Evolutionary conservation across 2,113 vertebrate genomes (phyloP).

Genomic region (Tachycineta bicolor): DNA sequence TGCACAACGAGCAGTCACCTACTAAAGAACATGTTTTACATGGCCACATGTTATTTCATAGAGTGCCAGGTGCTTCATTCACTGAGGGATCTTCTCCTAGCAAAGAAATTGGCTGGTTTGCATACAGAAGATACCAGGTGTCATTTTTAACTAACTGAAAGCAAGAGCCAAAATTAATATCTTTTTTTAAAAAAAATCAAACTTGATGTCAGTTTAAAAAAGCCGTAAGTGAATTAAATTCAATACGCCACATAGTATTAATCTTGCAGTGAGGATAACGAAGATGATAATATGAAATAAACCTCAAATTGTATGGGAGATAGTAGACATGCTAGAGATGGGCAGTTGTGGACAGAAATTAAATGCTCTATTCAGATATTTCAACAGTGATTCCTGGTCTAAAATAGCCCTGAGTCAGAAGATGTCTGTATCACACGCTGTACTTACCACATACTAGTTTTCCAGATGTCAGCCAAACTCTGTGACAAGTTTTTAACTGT

Average conservation of each 20-base stretch:
- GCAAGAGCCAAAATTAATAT: not conserved
- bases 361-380: not conserved
- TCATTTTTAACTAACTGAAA: not conserved
- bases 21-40: not conserved
- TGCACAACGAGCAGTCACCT: not conserved
- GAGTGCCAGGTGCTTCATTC: not conserved
- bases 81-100: not conserved
- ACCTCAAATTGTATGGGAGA: not conserved
- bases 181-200: not conserved
- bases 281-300: not conserved
- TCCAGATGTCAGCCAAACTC: not conserved
- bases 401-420: not conserved
- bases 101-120: not conserved
- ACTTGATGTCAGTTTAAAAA: not conserved
- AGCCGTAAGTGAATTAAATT: accelerated
- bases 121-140: not conserved
- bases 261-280: not conserved
- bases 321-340: not conserved
- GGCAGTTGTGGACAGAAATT: not conserved
- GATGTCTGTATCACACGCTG: not conserved
- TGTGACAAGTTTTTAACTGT: not conserved
- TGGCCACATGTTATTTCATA: not conserved
- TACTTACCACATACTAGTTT: not conserved
- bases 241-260: not conserved
- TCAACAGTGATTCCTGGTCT: not conserved